Percentiles rank a stretch among this genome's conserved stretches.
Evolutionary conservation across 2,113 vertebrate species (phyloP).

Genomic region (Gracilinanus agilis): DNA sequence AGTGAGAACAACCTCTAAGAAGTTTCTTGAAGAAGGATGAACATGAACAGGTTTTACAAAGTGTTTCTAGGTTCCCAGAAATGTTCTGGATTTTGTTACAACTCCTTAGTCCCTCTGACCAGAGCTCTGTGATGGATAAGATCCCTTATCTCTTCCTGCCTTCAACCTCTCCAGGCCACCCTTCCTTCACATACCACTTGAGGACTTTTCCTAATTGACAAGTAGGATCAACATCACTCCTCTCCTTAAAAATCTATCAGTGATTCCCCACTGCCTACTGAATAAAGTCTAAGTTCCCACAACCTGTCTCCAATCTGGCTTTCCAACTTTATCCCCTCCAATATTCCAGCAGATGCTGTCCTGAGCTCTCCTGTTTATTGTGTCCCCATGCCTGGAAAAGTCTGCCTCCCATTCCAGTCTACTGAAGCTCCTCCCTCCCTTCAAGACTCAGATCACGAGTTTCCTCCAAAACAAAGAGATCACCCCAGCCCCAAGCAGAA

Average conservation of each 20-base stretch:
- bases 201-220: background rate
- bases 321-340: background rate
- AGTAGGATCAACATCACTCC: background rate
- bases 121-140: background rate
- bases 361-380: background rate
- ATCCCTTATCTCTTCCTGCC: background rate
- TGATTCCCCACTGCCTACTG: too few species aligned
- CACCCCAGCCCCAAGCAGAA: background rate
- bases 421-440: background rate
- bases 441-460: background rate
- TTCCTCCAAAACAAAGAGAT: background rate
- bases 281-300: too few species aligned
- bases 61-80: background rate
- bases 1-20: slow-evolving; percentile 57
- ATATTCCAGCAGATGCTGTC: background rate
- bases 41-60: slow-evolving; percentile 29
- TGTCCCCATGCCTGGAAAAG: background rate
- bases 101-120: background rate
- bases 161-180: background rate
- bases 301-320: too few species aligned
- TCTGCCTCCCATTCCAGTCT: background rate
- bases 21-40: slow-evolving; percentile 34
- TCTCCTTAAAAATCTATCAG: background rate
- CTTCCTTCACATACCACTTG: background rate
- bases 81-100: background rate